Evolutionary conservation across 2,888 invertebrate genomes (phyloP).

Genomic region (Nephrocerus scutellatus): DNA sequence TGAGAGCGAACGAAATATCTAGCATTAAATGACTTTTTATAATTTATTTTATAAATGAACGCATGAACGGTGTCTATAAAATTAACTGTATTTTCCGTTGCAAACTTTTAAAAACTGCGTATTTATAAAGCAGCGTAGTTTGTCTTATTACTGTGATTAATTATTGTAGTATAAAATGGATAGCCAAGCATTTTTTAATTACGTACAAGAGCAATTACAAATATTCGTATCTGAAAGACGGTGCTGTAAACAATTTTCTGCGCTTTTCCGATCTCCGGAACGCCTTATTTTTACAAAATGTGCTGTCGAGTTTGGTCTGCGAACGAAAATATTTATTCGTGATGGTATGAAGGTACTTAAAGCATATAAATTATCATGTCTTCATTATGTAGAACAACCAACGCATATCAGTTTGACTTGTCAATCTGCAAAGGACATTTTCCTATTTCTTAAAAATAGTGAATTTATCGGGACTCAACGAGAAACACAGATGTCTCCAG

Average conservation of each 20-base stretch:
- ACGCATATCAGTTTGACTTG: slow-evolving; percentile 13
- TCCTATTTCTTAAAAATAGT: slow-evolving; percentile 15
- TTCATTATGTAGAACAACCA: slow-evolving; percentile 18
- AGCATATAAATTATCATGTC: slow-evolving; percentile 21
- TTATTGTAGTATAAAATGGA: too few relatives aligned
- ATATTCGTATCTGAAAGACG: slow-evolving; percentile 18
- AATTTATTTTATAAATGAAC: too few relatives aligned
- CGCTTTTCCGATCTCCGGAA: slow-evolving; percentile 19
- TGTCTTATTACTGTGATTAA: too few relatives aligned
- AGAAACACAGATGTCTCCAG: slow-evolving; percentile 15
- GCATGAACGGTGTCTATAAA: too few relatives aligned
- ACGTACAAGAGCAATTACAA: slow-evolving; percentile 21
- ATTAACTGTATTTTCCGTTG: too few relatives aligned
- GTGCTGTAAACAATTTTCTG: slow-evolving; percentile 25
- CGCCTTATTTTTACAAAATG: slow-evolving; percentile 16
- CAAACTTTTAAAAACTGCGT: too few relatives aligned
- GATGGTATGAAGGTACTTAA: slow-evolving; percentile 22
- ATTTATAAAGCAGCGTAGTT: too few relatives aligned
- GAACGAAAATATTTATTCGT: slow-evolving; percentile 12
- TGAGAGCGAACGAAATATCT: too few relatives aligned
- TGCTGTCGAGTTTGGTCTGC: slow-evolving; percentile 15
- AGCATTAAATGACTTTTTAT: too few relatives aligned
- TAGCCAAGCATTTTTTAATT: too few relatives aligned
- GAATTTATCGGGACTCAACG: slow-evolving; percentile 16
- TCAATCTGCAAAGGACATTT: slow-evolving; percentile 21